These are phyloP conservation scores for Halcyon chelicuti DNA, from an alignment of 2,797 vertebrate species.

Conservation along the genomic window DNA sequence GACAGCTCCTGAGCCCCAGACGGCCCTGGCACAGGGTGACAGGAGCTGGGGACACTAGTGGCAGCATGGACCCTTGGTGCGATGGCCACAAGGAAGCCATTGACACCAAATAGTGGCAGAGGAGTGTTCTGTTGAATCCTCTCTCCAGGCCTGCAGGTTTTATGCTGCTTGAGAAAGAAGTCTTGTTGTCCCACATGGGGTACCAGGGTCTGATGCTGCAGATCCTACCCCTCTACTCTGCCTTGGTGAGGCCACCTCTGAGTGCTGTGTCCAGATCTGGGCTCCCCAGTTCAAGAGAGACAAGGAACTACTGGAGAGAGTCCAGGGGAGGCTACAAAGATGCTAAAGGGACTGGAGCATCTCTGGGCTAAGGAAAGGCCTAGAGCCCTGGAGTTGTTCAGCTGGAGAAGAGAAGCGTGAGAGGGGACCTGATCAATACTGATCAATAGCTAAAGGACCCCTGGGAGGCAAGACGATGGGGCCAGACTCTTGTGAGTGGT, in stretches of 20 bases:
- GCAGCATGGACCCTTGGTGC: neutral
- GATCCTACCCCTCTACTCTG: neutral
- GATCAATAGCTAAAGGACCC: neutral
- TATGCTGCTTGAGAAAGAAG: neutral
- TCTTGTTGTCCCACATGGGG: rapidly evolving
- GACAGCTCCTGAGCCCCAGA: rapidly evolving
- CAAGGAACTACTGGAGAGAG: neutral
- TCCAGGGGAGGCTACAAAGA: neutral
- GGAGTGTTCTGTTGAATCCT: neutral
- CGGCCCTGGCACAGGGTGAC: neutral
- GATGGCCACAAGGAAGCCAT: rapidly evolving
- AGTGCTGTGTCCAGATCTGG: neutral
- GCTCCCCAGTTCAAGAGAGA: neutral
- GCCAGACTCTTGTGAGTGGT: neutral
- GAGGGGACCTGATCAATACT: neutral
- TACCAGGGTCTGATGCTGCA: neutral
- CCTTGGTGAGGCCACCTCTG: neutral
- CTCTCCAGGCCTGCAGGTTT: neutral
- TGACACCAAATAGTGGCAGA: neutral
- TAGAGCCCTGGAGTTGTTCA: neutral
- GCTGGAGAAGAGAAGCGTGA: neutral
- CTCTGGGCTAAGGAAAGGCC: neutral
- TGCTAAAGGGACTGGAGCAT: neutral
- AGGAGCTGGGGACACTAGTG: neutral
- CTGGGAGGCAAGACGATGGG: neutral